Evolutionary conservation across 2,888 invertebrate genomes (phyloP).

Genomic region (Scaeva pyrastri): DNA sequence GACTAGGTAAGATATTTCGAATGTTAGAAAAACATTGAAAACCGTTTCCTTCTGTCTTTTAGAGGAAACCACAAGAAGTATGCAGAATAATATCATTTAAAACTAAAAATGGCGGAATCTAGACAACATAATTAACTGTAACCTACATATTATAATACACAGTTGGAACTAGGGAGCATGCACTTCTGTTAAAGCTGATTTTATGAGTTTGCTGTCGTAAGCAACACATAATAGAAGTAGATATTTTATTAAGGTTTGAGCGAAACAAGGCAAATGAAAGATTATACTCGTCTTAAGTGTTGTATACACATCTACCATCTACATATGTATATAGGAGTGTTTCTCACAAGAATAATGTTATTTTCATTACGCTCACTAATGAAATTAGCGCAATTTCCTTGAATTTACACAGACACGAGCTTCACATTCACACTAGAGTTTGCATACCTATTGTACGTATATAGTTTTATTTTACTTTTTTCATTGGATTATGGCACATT

Average conservation of each 20-base stretch:
- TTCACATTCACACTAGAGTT: conserved; percentile 27
- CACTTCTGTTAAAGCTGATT: neutral
- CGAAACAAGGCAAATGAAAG: conserved; percentile 49
- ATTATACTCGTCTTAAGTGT: conserved; percentile 19
- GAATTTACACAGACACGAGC: conserved; percentile 24
- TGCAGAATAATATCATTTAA: too few relatives aligned
- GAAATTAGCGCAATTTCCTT: conserved; percentile 57
- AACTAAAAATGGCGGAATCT: too few relatives aligned
- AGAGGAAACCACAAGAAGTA: too few relatives aligned
- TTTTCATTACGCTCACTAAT: conserved; percentile 36
- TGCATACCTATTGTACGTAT: neutral
- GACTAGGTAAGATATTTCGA: too few relatives aligned
- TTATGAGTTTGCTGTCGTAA: neutral
- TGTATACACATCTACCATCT: neutral
- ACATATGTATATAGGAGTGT: conserved; percentile 1
- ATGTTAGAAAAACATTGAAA: too few relatives aligned
- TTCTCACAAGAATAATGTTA: conserved; percentile 7
- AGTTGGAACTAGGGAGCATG: too few relatives aligned
- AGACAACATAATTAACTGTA: too few relatives aligned
- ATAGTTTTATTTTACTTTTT: conserved; percentile 14
- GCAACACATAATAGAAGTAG: neutral
- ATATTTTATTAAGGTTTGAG: conserved; percentile 13
- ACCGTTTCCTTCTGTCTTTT: too few relatives aligned
- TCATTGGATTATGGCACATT: conserved; percentile 49
- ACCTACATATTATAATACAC: too few relatives aligned